A percentile compares a stretch with the other conserved stretches of the same genome.
phyloP scores from a whole-genome alignment of 1,140 invertebrate genomes.

The Lerema accius region DNA sequence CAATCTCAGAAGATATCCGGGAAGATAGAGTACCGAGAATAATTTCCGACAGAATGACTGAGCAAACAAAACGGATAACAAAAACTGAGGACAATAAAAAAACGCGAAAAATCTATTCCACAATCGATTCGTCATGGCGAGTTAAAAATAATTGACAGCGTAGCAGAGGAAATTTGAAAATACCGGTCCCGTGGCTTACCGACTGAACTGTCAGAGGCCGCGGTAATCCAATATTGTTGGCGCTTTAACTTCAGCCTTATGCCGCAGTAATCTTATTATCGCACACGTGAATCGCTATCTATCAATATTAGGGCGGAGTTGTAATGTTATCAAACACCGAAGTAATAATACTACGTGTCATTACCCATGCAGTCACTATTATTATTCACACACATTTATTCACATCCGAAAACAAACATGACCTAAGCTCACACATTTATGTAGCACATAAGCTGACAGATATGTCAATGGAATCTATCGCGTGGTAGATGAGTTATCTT shows the following conservation, averaged over 20 bases:
- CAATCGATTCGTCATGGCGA: conserved; percentile 25
- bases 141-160: conserved; percentile 30
- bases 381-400: no score
- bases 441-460: no score
- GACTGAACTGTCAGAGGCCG: neutral
- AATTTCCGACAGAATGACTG: conserved; percentile 12
- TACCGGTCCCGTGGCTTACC: neutral
- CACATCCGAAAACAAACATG: no score
- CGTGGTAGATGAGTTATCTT: no score
- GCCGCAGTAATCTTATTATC: conserved; percentile 14
- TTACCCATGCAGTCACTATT: no score
- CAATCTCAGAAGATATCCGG: no score
- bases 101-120: conserved; percentile 15
- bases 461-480: no score
- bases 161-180: conserved; percentile 26
- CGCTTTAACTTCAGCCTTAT: neutral
- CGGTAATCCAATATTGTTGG: conserved; percentile 12
- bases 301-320: neutral
- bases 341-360: no score
- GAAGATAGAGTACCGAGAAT: conserved; percentile 15
- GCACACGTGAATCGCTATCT: conserved; percentile 3
- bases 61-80: conserved; percentile 27
- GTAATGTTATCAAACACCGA: neutral
- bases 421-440: no score
- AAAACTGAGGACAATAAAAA: conserved; percentile 18